These are phyloP conservation scores for Stramonita haemastoma DNA, from an alignment of 2,888 invertebrate species.

Conservation along the genomic window DNA sequence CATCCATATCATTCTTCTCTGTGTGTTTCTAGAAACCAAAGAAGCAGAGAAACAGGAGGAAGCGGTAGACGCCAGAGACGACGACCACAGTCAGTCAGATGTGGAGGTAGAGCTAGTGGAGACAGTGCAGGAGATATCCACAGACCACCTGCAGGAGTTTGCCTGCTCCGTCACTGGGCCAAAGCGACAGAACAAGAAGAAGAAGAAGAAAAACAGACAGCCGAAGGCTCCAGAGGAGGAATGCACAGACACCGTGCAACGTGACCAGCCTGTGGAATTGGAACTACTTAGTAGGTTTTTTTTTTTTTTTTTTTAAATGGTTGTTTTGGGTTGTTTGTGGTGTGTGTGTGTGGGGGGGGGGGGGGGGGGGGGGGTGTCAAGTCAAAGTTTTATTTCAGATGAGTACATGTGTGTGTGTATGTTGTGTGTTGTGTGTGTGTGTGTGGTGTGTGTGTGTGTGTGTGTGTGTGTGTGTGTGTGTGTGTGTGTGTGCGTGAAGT, in stretches of 20 bases:
- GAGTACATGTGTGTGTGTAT: not conserved
- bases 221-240: not conserved
- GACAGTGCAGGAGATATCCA: constrained; percentile 54
- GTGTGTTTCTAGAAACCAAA: not conserved
- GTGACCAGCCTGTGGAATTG: not conserved
- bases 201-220: constrained; percentile 51
- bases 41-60: not conserved
- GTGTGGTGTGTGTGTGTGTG: not conserved
- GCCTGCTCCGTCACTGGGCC: constrained; percentile 46
- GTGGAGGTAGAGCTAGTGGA: constrained; percentile 62
- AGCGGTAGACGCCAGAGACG: not conserved
- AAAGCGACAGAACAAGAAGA: constrained; percentile 59
- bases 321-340: not conserved
- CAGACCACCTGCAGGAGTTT: constrained; percentile 58
- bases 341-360: not conserved
- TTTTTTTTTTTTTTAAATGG: not conserved
- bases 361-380: not conserved
- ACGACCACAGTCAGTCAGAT: constrained; percentile 18
- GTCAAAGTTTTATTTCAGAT: not conserved
- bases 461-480: not conserved
- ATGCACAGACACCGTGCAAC: not conserved
- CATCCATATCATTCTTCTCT: not conserved
- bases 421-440: not conserved
- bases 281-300: constrained; percentile 11
- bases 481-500: not conserved